Conservation (phyloP, 30 jellyfish, hydroid and myxozoan genomes). For the Rhopilema esculentum region DNA sequence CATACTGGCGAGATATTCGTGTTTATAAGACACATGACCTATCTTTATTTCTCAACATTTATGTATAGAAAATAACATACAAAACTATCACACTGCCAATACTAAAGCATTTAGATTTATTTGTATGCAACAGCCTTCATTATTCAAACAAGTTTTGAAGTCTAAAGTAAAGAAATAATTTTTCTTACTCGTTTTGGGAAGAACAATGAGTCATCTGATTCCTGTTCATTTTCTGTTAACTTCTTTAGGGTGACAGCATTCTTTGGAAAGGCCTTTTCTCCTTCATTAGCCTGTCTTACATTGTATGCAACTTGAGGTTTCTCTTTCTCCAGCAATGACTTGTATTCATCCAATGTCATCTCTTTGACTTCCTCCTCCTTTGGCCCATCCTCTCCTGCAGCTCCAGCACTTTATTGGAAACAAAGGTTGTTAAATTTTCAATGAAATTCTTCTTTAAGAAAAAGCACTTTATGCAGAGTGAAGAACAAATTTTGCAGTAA, state of each 20-base stretch:
- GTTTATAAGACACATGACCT: too few species aligned
- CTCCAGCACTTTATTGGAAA: neutral
- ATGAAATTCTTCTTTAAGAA: too few species aligned
- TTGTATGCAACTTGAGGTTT: conserved; percentile 67
- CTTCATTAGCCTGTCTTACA: conserved; percentile 92
- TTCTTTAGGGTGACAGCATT: conserved; percentile 66
- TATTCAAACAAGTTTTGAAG: neutral
- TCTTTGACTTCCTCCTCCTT: conserved; percentile 69
- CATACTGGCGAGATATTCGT: too few species aligned
- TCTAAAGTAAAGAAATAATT: neutral
- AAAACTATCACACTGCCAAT: too few species aligned
- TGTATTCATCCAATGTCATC: conserved; percentile 90
- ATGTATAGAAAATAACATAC: too few species aligned
- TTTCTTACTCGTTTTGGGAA: conserved; percentile 90
- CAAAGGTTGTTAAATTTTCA: neutral
- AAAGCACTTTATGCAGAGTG: too few species aligned
- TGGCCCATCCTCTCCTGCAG: conserved; percentile 36
- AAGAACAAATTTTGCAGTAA: neutral
- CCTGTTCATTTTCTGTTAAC: conserved; percentile 85
- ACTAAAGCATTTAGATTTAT: too few species aligned
- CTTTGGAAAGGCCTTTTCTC: conserved; percentile 76
- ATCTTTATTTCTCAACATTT: too few species aligned
- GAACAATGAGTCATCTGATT: conserved; percentile 80
- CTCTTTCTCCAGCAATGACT: conserved; percentile 58
- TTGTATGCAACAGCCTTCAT: neutral